Evolutionary conservation across 2,888 invertebrate genomes (phyloP).

Genomic region (Tiliacea aurago): DNA sequence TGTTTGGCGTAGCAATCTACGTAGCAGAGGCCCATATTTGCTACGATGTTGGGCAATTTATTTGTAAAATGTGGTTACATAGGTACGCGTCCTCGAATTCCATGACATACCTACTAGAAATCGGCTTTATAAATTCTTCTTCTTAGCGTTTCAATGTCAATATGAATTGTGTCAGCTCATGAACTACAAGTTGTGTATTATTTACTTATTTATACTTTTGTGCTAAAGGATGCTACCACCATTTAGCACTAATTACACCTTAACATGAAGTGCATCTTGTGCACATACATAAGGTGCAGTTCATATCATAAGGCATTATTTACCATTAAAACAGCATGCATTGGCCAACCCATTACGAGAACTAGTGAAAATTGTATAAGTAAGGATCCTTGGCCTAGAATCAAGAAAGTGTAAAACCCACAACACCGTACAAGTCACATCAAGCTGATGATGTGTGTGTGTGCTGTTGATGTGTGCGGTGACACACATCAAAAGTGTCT

Average conservation of each 20-base stretch:
- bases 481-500: no score
- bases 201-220: conserved; percentile 8
- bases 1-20: conserved; percentile 36
- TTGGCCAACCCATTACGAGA: background rate
- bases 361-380: background rate
- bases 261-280: background rate
- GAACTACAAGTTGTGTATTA: background rate
- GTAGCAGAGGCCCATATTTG: conserved; percentile 21
- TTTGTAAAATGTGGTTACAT: background rate
- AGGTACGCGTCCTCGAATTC: background rate
- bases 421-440: background rate
- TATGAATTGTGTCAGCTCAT: background rate
- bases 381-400: background rate
- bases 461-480: no score
- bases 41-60: conserved; percentile 10
- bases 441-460: background rate
- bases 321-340: background rate
- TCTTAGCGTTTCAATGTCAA: background rate
- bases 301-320: background rate
- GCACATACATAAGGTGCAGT: no score
- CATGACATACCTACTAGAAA: conserved; percentile 7
- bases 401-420: background rate
- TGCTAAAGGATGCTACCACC: background rate
- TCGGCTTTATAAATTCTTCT: background rate
- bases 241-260: background rate